These are phyloP conservation scores for Malurus leucopterus DNA, from an alignment of 2,797 vertebrate genomes.

Conservation along the genomic window DNA sequence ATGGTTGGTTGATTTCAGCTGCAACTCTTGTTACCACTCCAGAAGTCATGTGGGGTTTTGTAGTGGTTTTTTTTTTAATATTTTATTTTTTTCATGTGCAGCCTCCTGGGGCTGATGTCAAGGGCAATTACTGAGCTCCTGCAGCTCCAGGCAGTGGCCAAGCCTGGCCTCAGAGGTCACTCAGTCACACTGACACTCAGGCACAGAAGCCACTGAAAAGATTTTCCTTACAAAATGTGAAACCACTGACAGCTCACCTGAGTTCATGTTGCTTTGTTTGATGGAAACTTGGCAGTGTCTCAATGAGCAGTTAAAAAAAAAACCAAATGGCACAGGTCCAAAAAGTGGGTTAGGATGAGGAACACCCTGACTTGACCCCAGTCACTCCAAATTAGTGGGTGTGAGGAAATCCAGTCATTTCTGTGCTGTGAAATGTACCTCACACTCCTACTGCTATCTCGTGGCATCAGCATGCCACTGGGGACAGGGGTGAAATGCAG, in stretches of 20 bases:
- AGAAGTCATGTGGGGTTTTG: not conserved
- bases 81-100: not conserved
- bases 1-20: not conserved
- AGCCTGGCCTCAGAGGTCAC: not conserved
- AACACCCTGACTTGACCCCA: not conserved
- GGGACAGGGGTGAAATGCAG: not conserved
- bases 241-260: not conserved
- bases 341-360: not conserved
- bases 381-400: not conserved
- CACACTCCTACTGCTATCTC: not conserved
- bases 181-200: slow-evolving; percentile 9
- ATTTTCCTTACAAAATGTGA: not conserved
- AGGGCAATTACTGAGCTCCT: not conserved
- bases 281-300: not conserved
- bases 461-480: not conserved
- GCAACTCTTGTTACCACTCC: not conserved
- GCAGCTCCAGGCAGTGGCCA: not conserved
- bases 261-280: not conserved
- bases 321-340: not conserved
- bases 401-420: not conserved
- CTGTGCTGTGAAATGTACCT: not conserved
- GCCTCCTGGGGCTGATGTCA: not conserved
- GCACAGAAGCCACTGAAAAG: not conserved
- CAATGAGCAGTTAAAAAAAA: not conserved
- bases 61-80: not conserved